A percentile compares a stretch with the other conserved stretches of the same genome.
These are phyloP conservation scores for Pelvicachromis taeniatus DNA, from an alignment of 2,113 vertebrate genomes.

Conservation along the genomic window DNA sequence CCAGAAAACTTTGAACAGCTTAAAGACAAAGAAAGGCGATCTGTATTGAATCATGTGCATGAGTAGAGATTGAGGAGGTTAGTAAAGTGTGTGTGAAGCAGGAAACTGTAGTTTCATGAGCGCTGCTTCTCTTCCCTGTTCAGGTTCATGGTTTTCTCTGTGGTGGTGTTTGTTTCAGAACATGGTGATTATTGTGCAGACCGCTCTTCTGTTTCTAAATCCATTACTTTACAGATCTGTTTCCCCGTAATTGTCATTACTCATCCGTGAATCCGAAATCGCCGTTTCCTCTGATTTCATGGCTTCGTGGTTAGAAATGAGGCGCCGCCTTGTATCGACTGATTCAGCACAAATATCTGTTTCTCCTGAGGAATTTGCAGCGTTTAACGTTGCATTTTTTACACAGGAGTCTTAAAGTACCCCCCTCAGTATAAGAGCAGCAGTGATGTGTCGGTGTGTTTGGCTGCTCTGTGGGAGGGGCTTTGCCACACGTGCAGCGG, in stretches of 20 bases:
- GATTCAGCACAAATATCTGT: background rate
- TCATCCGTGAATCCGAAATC: background rate
- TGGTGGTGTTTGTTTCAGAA: too few species aligned
- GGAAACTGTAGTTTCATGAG: rapidly evolving
- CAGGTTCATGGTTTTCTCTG: background rate
- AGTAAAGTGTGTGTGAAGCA: too few species aligned
- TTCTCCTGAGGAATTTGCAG: background rate
- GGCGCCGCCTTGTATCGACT: background rate
- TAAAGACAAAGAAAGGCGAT: background rate
- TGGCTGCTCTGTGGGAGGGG: background rate
- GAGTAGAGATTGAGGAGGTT: too few species aligned
- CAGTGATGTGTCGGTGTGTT: background rate
- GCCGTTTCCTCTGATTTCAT: background rate
- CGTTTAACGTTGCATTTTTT: background rate
- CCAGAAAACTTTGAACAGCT: background rate
- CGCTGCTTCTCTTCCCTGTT: background rate
- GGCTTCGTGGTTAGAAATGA: background rate
- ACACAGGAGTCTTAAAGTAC: too few species aligned
- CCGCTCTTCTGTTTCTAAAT: background rate
- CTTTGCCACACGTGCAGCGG: too few species aligned
- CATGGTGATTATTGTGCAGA: background rate
- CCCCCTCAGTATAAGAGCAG: too few species aligned
- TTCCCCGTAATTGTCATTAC: background rate
- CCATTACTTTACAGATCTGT: background rate
- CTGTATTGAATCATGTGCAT: background rate